Conservation (phyloP, 2,888 invertebrate genomes). For the Cremastinae sp. region DNA sequence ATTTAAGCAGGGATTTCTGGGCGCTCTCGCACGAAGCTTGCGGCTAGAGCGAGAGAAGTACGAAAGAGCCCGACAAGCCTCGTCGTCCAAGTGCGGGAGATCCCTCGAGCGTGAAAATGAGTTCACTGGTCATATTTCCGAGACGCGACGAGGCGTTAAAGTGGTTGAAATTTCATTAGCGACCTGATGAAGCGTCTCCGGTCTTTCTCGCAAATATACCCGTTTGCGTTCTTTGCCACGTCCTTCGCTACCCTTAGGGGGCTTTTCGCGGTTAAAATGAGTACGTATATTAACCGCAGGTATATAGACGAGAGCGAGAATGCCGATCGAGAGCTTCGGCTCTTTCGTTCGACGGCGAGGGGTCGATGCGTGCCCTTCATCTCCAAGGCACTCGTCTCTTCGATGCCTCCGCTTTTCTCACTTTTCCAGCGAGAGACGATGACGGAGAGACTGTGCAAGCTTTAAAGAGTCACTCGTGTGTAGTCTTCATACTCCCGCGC, state of each 20-base stretch:
- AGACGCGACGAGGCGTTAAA: conserved; percentile 73
- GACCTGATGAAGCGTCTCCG: conserved; percentile 63
- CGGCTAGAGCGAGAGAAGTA: conserved; percentile 13
- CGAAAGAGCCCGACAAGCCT: conserved; percentile 62
- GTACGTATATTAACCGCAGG: conserved; percentile 34
- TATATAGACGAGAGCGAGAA: too few relatives aligned
- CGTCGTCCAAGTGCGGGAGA: conserved; percentile 66
- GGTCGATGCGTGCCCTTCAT: conserved; percentile 73
- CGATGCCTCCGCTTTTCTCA: conserved; percentile 43
- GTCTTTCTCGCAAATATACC: conserved; percentile 50
- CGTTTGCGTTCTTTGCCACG: conserved; percentile 20
- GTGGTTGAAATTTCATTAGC: conserved; percentile 72
- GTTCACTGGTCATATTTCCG: conserved; percentile 76
- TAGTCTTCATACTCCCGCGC: conserved; percentile 46
- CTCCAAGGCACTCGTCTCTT: conserved; percentile 67
- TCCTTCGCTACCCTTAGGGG: conserved; percentile 55
- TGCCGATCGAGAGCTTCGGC: conserved; percentile 50
- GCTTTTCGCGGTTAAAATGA: conserved; percentile 56
- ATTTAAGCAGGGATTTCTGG: too few relatives aligned
- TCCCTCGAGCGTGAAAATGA: conserved; percentile 74
- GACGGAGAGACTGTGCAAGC: conserved; percentile 19
- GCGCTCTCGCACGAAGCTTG: too few relatives aligned
- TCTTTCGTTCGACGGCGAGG: conserved; percentile 38
- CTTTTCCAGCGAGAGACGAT: conserved; percentile 9
- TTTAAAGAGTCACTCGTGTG: conserved; percentile 62